These are phyloP conservation scores for Argyrosomus regius DNA, from an alignment of 2,797 vertebrate genomes.

Conservation along the genomic window DNA sequence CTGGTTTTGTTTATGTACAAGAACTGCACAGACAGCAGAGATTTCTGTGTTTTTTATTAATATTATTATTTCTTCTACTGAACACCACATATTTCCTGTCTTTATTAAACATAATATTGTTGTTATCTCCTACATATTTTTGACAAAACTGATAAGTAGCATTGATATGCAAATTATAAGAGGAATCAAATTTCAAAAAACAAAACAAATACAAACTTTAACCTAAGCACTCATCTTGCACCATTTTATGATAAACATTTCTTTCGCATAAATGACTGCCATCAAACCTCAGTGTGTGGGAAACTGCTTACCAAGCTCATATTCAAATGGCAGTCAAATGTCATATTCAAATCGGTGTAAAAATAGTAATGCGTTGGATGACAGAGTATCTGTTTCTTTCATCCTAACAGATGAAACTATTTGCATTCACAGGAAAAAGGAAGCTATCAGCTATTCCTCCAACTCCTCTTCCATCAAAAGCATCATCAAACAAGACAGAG, in stretches of 20 bases:
- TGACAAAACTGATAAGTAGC: too few species aligned
- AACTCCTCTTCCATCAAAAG: conserved; percentile 43
- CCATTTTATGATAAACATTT: not conserved
- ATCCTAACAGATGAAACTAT: conserved; percentile 34
- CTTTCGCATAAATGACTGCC: not conserved
- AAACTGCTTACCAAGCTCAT: not conserved
- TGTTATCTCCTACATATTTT: too few species aligned
- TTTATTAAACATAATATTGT: too few species aligned
- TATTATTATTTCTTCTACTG: too few species aligned
- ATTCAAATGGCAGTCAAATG: conserved; percentile 15
- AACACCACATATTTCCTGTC: too few species aligned
- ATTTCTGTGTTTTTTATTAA: too few species aligned
- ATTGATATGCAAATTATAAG: too few species aligned
- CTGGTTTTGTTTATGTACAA: too few species aligned
- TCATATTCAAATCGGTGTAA: conserved; percentile 24
- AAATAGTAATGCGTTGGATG: conserved; percentile 23
- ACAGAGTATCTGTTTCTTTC: conserved; percentile 21
- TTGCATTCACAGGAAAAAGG: conserved; percentile 44
- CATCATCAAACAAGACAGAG: conserved; percentile 40
- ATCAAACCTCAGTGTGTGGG: not conserved
- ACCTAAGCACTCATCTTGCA: not conserved
- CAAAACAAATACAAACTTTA: not conserved
- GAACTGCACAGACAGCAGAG: too few species aligned
- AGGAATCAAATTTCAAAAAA: not conserved
- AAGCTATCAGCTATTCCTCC: conserved; percentile 34